Base-by-base conservation (phyloP, 2,888 invertebrate species). In the Lepidocyrtoides sp. region DNA sequence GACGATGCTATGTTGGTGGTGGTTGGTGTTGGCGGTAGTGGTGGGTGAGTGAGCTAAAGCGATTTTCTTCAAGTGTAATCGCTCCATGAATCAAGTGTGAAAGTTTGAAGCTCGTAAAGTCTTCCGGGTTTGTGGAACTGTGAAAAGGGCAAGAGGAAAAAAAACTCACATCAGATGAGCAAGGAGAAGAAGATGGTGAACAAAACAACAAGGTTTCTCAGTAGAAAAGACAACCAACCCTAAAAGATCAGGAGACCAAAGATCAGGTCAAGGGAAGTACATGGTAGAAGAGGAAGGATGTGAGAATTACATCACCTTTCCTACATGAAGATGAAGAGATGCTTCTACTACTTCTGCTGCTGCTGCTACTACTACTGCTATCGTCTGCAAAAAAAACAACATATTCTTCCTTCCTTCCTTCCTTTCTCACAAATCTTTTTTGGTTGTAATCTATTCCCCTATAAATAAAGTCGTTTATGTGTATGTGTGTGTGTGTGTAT, bases 51-150 rank as follows among this genome's bases (percentile, higher is more conserved):
- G 63, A 82, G 89, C 29, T 75, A 89, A 89, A 82, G 89, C 89
- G 89, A 89, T 90, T 90, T 90, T 90, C 69, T 85, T 90, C 85
- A 84, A 90, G 90, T 90, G 85, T 90, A 85, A 85, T 90, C 89
- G 84, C 89, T 89, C 89, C 89, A 90, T 90, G 90, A 90, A 90
- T 90, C 90, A 90, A 90, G 85, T 90, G 90, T 85, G 90, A 90
- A 90, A 90, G 85, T 90, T 90, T 77, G 85, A 69, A 66, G 90
- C 90, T 90, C 89, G 83, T 90, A 90, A 90, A 90, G 90, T 85
- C 85, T 85, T 90, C 90, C 85, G 84, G 77, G 85, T 85, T 89
- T 85, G 84, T 85, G 81, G 85, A 85, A 69, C 85, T 84, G 79
- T 69, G 90, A 90, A 85, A 81, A 66, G 85, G 89, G 63, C 75